phyloP scores from a whole-genome alignment of 2,888 invertebrate species.

The Aethes cnicana region DNA sequence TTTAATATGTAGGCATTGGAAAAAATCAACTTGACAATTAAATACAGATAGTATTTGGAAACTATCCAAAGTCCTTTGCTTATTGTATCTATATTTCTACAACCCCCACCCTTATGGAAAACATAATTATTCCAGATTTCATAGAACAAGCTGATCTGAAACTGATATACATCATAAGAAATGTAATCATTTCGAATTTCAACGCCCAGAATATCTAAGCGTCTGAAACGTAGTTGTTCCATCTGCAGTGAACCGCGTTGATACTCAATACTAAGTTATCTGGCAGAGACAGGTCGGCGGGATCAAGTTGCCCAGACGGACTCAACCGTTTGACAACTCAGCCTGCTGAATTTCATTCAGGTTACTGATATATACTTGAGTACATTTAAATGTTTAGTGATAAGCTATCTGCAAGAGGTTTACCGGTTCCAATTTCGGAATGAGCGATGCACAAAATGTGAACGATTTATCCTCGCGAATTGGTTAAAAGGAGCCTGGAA shows the following conservation, averaged over 20 bases:
- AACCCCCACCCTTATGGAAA: neutral
- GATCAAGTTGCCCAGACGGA: conserved; percentile 27
- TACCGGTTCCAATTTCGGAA: too few relatives aligned
- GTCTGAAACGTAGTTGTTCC: conserved; percentile 1
- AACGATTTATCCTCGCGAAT: neutral
- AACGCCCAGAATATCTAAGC: neutral
- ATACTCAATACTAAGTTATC: conserved; percentile 26
- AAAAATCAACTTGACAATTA: too few relatives aligned
- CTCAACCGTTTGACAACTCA: conserved; percentile 9
- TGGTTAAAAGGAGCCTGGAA: neutral
- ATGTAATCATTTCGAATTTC: neutral
- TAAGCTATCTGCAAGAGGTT: too few relatives aligned
- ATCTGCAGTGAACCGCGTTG: conserved; percentile 9
- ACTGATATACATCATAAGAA: too few relatives aligned
- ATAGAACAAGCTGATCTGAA: too few relatives aligned
- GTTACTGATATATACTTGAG: neutral
- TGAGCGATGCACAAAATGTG: too few relatives aligned
- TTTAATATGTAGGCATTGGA: too few relatives aligned
- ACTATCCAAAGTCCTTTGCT: too few relatives aligned
- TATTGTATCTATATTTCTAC: neutral
- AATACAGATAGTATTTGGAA: too few relatives aligned
- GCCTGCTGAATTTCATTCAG: conserved; percentile 5
- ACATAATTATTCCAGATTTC: too few relatives aligned
- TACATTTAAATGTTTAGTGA: too few relatives aligned
- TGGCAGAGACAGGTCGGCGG: conserved; percentile 19